Conservation (phyloP, 2,888 invertebrate genomes). For the Heteromurus nitidus region DNA sequence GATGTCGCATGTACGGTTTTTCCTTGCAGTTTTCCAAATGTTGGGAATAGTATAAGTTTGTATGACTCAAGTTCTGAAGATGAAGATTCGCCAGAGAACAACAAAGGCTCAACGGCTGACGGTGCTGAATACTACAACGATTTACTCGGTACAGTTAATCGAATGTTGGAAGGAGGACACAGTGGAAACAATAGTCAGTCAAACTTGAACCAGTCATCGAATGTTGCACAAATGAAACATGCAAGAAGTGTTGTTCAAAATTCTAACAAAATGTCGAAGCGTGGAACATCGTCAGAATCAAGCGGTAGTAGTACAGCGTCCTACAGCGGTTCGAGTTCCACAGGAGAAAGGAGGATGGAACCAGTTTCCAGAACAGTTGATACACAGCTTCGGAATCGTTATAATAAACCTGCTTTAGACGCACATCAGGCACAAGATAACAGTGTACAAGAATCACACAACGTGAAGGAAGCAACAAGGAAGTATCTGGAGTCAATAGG, state of each 20-base stretch:
- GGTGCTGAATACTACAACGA: constrained; percentile 70
- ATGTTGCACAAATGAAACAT: too few species aligned
- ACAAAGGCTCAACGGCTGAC: constrained; percentile 40
- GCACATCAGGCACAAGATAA: too few species aligned
- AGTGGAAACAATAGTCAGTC: constrained; percentile 71
- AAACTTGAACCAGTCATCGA: constrained; percentile 68
- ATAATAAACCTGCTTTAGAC: too few species aligned
- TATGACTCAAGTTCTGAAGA: constrained; percentile 57
- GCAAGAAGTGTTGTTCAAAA: too few species aligned
- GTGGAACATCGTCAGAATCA: not conserved
- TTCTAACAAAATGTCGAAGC: too few species aligned
- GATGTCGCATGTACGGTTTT: too few species aligned
- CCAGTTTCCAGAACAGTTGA: too few species aligned
- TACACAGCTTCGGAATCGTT: too few species aligned
- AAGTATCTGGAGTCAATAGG: constrained; percentile 59
- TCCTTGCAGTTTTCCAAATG: too few species aligned
- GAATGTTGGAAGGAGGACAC: constrained; percentile 60
- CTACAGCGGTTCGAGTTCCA: constrained; percentile 4
- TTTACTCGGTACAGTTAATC: constrained; percentile 70
- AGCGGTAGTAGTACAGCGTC: constrained; percentile 1
- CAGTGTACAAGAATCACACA: not conserved
- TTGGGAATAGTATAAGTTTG: constrained; percentile 65
- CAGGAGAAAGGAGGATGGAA: too few species aligned
- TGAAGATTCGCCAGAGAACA: constrained; percentile 59
- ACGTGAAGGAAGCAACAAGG: constrained; percentile 55